Evolutionary conservation across 1,140 invertebrate genomes (phyloP).

Genomic region (Ostrea denselamellosa): DNA sequence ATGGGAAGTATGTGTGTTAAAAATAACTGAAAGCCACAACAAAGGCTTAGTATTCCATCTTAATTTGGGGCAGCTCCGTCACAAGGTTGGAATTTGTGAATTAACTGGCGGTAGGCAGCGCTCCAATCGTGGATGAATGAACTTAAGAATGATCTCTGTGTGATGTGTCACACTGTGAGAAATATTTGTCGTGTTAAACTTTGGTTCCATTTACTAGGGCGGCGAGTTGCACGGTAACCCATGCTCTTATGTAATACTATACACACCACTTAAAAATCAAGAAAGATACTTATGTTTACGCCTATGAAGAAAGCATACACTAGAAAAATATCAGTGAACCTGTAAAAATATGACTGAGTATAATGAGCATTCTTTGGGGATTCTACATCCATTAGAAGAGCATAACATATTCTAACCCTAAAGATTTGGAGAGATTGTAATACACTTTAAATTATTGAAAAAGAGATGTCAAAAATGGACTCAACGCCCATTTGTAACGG

Average conservation of each 20-base stretch:
- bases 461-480: not conserved
- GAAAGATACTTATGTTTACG: not conserved
- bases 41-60: not conserved
- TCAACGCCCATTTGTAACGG: not conserved
- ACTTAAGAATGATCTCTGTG: not conserved
- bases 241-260: not conserved
- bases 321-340: not conserved
- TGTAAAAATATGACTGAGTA: not conserved
- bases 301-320: not conserved
- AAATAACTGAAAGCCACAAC: slow-evolving; percentile 11
- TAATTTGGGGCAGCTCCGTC: slow-evolving; percentile 4
- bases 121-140: not conserved
- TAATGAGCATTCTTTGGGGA: not conserved
- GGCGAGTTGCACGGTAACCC: not conserved
- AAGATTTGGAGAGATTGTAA: not conserved
- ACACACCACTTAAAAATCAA: not conserved
- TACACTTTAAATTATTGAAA: not conserved
- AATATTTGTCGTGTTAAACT: not conserved
- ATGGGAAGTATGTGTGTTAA: slow-evolving; percentile 8
- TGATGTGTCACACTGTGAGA: not conserved
- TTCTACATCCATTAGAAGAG: not conserved
- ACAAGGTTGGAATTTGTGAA: not conserved
- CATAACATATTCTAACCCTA: not conserved
- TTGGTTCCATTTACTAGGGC: not conserved
- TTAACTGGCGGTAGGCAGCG: not conserved